Evolutionary conservation across 2,797 vertebrate species (phyloP).

Genomic region (Coluber constrictor): DNA sequence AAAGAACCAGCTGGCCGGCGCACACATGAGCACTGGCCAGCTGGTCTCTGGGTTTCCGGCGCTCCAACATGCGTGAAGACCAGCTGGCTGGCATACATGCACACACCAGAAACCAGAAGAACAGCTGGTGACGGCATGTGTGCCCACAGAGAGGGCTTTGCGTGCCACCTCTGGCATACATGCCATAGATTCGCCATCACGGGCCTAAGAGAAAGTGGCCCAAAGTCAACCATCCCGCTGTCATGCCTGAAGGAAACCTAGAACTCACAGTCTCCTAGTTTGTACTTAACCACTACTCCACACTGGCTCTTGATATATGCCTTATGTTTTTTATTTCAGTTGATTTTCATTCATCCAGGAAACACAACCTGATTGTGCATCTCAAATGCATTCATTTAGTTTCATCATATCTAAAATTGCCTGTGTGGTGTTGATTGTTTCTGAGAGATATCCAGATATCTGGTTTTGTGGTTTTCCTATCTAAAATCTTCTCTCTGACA

Average conservation of each 20-base stretch:
- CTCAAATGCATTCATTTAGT: background rate
- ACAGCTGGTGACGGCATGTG: too few species aligned
- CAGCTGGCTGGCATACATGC: too few species aligned
- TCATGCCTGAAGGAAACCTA: background rate
- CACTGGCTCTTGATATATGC: background rate
- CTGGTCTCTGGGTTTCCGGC: too few species aligned
- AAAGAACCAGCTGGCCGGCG: too few species aligned
- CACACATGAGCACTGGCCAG: too few species aligned
- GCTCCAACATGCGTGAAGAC: too few species aligned
- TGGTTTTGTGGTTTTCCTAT: background rate
- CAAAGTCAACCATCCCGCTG: background rate
- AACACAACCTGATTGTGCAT: background rate
- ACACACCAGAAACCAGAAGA: too few species aligned
- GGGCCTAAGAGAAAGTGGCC: background rate
- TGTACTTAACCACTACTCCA: background rate
- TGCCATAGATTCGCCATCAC: too few species aligned
- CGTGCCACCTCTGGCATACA: too few species aligned
- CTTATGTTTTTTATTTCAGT: background rate
- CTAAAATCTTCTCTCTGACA: background rate
- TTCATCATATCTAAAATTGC: background rate
- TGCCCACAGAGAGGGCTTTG: too few species aligned
- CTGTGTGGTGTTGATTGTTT: background rate
- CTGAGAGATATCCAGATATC: background rate
- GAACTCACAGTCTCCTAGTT: background rate
- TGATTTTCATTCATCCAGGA: background rate